phyloP scores from a whole-genome alignment of 2,797 vertebrate genomes.

The Sciurus carolinensis region DNA sequence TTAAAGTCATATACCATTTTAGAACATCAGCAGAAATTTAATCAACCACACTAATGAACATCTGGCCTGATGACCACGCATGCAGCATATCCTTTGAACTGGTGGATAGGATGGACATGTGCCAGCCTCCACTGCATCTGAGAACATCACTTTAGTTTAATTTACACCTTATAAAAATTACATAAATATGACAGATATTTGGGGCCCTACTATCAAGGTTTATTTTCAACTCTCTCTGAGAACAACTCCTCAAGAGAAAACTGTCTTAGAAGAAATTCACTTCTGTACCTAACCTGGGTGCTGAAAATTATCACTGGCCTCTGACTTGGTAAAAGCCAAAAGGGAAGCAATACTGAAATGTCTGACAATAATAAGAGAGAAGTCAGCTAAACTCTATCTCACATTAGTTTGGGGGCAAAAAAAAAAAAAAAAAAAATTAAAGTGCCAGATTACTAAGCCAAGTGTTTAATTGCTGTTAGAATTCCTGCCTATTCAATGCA shows the following conservation, averaged over 20 bases:
- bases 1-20: conserved; percentile 2
- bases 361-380: not conserved
- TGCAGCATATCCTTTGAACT: not conserved
- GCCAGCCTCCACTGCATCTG: not conserved
- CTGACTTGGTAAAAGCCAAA: not conserved
- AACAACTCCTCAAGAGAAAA: not conserved
- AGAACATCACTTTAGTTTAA: not conserved
- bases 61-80: not conserved
- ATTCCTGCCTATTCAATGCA: not conserved
- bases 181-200: not conserved
- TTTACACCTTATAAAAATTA: not conserved
- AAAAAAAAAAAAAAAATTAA: not conserved
- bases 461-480: conserved; percentile 48
- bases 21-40: not conserved
- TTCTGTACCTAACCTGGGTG: not conserved
- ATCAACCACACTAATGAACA: not conserved
- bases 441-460: not conserved
- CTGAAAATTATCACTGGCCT: not conserved
- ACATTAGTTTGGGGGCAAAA: not conserved
- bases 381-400: not conserved
- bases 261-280: conserved; percentile 1
- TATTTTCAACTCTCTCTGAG: not conserved
- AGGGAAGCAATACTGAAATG: not conserved
- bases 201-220: not conserved
- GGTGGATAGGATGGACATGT: not conserved